phyloP scores from a whole-genome alignment of 2,113 vertebrate genomes.

The Clarias batrachus region DNA sequence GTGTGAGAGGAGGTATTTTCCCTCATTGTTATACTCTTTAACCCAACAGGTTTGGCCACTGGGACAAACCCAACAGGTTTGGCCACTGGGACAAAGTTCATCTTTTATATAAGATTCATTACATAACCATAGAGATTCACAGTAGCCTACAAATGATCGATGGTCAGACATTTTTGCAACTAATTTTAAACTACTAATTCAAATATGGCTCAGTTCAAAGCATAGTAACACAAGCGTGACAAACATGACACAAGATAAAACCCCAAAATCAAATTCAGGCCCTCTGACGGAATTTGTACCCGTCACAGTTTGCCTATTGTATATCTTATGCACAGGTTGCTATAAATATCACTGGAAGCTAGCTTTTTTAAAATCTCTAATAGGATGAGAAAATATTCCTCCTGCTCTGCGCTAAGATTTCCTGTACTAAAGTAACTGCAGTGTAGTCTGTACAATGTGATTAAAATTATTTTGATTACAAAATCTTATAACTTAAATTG shows the following conservation, averaged over 20 bases:
- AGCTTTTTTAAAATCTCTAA: neutral
- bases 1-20: neutral
- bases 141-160: constrained; percentile 78
- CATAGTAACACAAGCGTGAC: constrained; percentile 5
- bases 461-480: neutral
- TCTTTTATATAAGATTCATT: constrained; percentile 77
- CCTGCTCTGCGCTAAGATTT: neutral
- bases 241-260: neutral
- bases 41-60: constrained; percentile 65
- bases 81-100: constrained; percentile 75
- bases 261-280: neutral
- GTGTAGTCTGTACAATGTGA: neutral
- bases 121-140: constrained; percentile 75
- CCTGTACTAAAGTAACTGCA: neutral
- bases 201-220: constrained; percentile 30
- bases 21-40: constrained; percentile 63
- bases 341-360: neutral
- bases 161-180: constrained; percentile 61
- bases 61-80: constrained; percentile 67
- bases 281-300: neutral
- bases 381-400: neutral
- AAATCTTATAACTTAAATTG: neutral
- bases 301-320: constrained; percentile 8
- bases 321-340: neutral
- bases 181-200: constrained; percentile 47